Evolutionary conservation across 2,797 vertebrate species (phyloP), one percentile per base, ranked within the genome.

Genomic region (Miichthys miiuy): DNA sequence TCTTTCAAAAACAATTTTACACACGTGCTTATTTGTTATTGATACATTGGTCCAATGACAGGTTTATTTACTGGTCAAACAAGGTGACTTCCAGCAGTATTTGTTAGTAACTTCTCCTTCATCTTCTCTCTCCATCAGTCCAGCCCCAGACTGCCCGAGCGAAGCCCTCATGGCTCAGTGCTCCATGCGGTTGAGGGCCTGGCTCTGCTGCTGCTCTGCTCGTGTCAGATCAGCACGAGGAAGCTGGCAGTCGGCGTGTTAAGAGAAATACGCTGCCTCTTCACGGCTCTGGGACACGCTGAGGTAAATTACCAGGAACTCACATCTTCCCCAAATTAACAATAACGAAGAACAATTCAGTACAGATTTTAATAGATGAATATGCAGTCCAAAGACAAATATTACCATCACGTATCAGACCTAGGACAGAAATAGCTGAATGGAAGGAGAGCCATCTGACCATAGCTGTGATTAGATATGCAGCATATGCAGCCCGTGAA

Each of bases 171-270:
- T 84, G 97, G 97, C 76, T 97, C 96, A 0, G 98, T 99, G 6
- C 95, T 99, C 41, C 98, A 99, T 0, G 98, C 98, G 0, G 97
- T 99, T 0, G 98, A 99, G 89, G 98, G 98, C 25, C 96, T 99
- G 76, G 98, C 97, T 0, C 93, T 99, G 68, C 96, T 99, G 78
- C 94, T 99, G 67, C 97, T 99, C 79, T 99, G 98, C 89, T 99
- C 97, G 18, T 98, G 97, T 94, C 98, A 98, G 87, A 96, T 97
- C 80, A 97, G 97, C 85, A 99, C 98, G 0, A 97, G 98, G 81
- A 99, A 99, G 86, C 93, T 99, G 68, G 98, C 98, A 0, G 97
- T 99, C 27, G 85, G 97, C 5, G 97, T 99, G 68, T 96, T 99
- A 74, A 95, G 97, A 90, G 98, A 99, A 92, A 97, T 99, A 30